Percentiles rank a stretch among this genome's conserved stretches.
Evolutionary conservation across 2,797 vertebrate species (phyloP).

Genomic region (Aulostomus chinensis): DNA sequence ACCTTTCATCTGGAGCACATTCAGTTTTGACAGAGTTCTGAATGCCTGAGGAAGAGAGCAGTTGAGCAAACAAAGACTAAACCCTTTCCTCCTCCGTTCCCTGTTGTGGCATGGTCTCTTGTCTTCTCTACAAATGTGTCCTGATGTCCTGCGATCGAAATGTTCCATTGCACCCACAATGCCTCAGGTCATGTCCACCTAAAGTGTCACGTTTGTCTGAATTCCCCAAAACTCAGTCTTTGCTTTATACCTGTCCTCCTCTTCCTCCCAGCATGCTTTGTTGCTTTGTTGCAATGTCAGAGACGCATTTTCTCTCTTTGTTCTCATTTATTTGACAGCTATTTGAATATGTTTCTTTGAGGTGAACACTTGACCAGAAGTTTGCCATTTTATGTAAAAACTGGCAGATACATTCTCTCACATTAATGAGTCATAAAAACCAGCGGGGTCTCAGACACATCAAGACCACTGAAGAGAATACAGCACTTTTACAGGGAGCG

Average conservation of each 20-base stretch:
- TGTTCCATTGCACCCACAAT: too few species aligned
- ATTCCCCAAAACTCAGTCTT: conserved; percentile 5
- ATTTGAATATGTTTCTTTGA: conserved; percentile 30
- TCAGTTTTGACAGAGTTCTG: too few species aligned
- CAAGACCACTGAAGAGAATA: conserved; percentile 13
- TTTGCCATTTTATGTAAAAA: conserved; percentile 40
- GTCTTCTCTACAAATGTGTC: too few species aligned
- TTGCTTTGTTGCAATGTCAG: conserved; percentile 1
- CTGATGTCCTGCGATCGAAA: too few species aligned
- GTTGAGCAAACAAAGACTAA: too few species aligned
- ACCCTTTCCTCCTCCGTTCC: too few species aligned
- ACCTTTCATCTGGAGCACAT: too few species aligned
- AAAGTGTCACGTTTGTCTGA: too few species aligned
- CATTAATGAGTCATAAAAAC: conserved; percentile 47
- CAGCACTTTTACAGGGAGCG: conserved; percentile 37
- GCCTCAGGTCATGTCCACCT: too few species aligned
- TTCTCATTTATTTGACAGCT: conserved; percentile 25
- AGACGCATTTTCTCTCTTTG: conserved; percentile 1
- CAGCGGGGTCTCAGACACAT: conserved; percentile 19
- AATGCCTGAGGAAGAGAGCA: too few species aligned
- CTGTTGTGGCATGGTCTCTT: too few species aligned
- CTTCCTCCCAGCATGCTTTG: background rate
- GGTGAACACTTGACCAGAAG: too few species aligned
- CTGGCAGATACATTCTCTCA: conserved; percentile 27
- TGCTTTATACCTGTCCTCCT: background rate